Conservation (phyloP, 2,888 invertebrate genomes). For the Piscicola geometra region DNA sequence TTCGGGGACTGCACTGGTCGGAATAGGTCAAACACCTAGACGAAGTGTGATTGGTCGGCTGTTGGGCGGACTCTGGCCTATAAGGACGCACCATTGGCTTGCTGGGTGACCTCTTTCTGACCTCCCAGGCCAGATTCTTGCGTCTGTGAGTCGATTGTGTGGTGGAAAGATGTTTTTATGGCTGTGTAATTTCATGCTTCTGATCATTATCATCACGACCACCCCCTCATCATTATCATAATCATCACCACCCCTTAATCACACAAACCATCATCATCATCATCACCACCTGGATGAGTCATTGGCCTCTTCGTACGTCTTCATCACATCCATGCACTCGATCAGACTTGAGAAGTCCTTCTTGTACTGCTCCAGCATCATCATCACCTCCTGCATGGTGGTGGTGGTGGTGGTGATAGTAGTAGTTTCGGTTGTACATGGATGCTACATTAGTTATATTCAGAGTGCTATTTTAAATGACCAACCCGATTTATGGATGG, state of each 20-base stretch:
- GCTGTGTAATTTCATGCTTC: too few species aligned
- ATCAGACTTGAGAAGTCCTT: conserved; percentile 88
- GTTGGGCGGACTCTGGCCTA: conserved; percentile 12
- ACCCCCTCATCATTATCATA: too few species aligned
- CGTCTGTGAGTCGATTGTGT: not conserved
- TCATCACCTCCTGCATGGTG: conserved; percentile 77
- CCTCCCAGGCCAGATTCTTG: conserved; percentile 77
- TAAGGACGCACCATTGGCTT: conserved; percentile 44
- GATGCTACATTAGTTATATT: not conserved
- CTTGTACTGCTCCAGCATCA: conserved; percentile 87
- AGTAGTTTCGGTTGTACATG: too few species aligned
- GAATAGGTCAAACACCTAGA: conserved; percentile 1
- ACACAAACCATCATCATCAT: too few species aligned
- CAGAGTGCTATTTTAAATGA: not conserved
- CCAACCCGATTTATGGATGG: not conserved
- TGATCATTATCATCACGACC: too few species aligned
- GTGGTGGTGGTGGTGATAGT: too few species aligned
- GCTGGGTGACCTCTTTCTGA: conserved; percentile 70
- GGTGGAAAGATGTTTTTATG: too few species aligned
- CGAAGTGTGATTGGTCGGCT: not conserved
- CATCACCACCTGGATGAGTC: conserved; percentile 59
- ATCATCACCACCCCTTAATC: too few species aligned
- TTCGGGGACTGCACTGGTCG: not conserved
- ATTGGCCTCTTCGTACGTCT: conserved; percentile 81
- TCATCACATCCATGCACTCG: conserved; percentile 86